Percentiles rank a stretch among this genome's conserved stretches.
These are phyloP conservation scores for Popillia japonica DNA, from an alignment of 1,140 invertebrate genomes.

Conservation along the genomic window DNA sequence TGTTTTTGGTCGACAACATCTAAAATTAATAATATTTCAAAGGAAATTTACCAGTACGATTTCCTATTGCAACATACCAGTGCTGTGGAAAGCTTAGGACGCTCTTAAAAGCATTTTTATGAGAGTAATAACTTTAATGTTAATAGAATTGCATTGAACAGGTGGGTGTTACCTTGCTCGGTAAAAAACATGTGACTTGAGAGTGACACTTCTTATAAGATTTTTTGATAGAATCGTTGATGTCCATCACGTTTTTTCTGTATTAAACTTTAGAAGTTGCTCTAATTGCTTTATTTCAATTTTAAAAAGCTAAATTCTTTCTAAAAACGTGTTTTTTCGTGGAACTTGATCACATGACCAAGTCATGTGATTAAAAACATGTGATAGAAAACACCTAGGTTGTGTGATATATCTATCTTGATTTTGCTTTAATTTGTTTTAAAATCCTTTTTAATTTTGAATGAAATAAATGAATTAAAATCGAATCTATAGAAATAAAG, in stretches of 20 bases:
- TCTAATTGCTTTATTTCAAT: not conserved
- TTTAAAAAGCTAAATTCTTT: not conserved
- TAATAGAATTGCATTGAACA: constrained; percentile 14
- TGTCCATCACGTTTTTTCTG: not conserved
- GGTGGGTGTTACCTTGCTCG: constrained; percentile 33
- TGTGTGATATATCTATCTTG: too few relatives aligned
- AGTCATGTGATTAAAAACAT: constrained; percentile 29
- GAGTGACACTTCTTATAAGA: not conserved
- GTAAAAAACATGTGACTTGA: constrained; percentile 45
- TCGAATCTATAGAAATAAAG: too few relatives aligned
- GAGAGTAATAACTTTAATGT: not conserved
- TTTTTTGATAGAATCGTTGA: not conserved
- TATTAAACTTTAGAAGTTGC: not conserved
- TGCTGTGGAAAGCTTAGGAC: not conserved
- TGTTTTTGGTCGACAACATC: not conserved
- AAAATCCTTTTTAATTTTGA: too few relatives aligned
- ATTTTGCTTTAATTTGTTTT: too few relatives aligned
- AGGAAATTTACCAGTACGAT: too few relatives aligned
- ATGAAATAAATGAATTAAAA: too few relatives aligned
- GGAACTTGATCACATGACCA: not conserved
- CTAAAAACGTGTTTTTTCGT: not conserved
- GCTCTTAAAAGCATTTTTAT: not conserved
- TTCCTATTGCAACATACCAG: not conserved
- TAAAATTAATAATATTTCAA: too few relatives aligned
- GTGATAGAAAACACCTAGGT: constrained; percentile 13